These are phyloP conservation scores for Podargus strigoides DNA, from an alignment of 2,797 vertebrate species.

Conservation along the genomic window DNA sequence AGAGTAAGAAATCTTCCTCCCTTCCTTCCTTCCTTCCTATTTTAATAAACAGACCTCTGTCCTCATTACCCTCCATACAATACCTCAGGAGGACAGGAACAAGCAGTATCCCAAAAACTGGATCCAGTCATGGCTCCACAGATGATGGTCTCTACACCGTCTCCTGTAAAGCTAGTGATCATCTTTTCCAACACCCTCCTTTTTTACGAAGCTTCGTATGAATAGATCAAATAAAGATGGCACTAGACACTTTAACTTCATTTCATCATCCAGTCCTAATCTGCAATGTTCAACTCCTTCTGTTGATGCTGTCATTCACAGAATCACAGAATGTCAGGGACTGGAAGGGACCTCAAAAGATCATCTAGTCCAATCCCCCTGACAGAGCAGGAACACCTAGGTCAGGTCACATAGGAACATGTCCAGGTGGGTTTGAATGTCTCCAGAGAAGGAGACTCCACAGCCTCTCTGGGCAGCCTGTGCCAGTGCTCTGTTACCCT, in stretches of 20 bases:
- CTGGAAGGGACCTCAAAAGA: no score
- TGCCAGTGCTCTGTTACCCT: no score
- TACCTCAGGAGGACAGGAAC: background rate
- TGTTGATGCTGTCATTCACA: background rate
- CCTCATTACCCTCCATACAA: background rate
- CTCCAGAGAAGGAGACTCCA: no score
- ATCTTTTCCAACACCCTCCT: background rate
- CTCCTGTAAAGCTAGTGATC: background rate
- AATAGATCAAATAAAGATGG: background rate
- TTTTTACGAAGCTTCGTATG: background rate
- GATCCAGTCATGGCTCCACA: background rate
- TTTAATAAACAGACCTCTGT: background rate
- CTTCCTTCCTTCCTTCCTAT: background rate
- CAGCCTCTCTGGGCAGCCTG: no score
- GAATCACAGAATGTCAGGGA: no score
- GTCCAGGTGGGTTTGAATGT: no score
- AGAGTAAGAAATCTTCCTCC: background rate
- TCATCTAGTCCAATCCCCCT: no score
- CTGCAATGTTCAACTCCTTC: background rate
- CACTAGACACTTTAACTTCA: background rate
- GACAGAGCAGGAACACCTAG: no score
- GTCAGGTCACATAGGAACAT: no score
- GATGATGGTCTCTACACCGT: background rate
- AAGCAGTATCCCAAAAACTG: background rate
- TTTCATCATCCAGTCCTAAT: background rate